phyloP scores from a whole-genome alignment of 1,140 invertebrate species.

The Carposina sasakii region DNA sequence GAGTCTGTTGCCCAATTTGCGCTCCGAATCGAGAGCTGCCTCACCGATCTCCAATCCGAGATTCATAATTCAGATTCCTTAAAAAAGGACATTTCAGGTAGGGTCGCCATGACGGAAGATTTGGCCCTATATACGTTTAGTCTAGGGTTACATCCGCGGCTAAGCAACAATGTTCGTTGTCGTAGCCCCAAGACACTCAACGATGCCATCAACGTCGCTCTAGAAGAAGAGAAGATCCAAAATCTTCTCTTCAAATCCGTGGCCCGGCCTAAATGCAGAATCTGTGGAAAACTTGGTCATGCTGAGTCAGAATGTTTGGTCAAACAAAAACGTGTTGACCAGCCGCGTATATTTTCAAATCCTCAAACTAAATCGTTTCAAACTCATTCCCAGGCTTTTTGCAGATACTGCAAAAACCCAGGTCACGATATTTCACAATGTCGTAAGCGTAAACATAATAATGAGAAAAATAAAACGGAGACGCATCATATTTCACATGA shows the following conservation, averaged over 20 bases:
- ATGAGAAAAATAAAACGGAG: not conserved
- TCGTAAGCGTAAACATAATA: not conserved
- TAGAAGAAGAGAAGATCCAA: not conserved
- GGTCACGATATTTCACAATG: not conserved
- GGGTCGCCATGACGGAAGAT: not conserved
- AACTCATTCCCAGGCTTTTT: not conserved
- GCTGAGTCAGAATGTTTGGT: not conserved
- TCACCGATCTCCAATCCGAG: not conserved
- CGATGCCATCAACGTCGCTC: not conserved
- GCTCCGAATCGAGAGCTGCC: not conserved
- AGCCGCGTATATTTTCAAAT: not conserved
- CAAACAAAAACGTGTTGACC: not conserved
- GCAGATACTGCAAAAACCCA: not conserved
- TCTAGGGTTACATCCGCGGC: no score
- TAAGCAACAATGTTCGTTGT: not conserved
- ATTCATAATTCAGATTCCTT: not conserved
- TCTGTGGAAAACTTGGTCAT: not conserved
- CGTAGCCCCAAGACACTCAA: not conserved
- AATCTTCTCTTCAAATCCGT: not conserved
- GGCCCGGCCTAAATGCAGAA: not conserved
- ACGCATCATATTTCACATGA: not conserved
- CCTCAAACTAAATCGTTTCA: not conserved
- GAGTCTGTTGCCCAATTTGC: no score
- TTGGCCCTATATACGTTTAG: not conserved
- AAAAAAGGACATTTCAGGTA: not conserved